Evolutionary conservation across 2,888 invertebrate genomes (phyloP).

Genomic region (Rhogogaster chlorosoma): DNA sequence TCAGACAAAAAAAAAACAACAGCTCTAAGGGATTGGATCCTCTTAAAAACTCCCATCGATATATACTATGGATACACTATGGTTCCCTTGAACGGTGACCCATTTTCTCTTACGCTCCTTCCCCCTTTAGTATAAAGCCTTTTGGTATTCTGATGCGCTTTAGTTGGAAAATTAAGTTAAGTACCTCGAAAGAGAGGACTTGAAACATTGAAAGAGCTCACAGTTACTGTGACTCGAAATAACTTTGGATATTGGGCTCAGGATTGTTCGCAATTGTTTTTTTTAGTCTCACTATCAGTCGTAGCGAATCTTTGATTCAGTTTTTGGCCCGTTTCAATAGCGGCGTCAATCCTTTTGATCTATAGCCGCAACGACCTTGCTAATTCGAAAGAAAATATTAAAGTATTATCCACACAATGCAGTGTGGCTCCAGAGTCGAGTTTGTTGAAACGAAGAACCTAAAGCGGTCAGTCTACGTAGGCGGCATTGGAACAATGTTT

Average conservation of each 20-base stretch:
- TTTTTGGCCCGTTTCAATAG: background rate
- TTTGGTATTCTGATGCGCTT: constrained; percentile 30
- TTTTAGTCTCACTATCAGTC: background rate
- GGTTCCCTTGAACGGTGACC: background rate
- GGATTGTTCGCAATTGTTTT: background rate
- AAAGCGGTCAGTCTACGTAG: constrained; percentile 25
- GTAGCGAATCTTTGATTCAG: background rate
- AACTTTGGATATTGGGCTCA: background rate
- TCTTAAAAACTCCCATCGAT: background rate
- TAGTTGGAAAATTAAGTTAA: constrained; percentile 18
- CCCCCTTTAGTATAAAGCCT: constrained; percentile 9
- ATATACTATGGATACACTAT: background rate
- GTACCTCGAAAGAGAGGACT: background rate
- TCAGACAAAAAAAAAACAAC: background rate
- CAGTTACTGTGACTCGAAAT: background rate
- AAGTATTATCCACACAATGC: background rate
- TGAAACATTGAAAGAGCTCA: background rate
- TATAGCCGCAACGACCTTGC: background rate
- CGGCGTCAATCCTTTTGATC: background rate
- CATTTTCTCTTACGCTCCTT: constrained; percentile 9
- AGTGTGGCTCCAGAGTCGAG: background rate
- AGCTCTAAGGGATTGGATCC: background rate
- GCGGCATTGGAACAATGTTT: constrained; percentile 26
- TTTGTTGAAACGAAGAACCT: background rate
- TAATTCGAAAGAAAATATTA: background rate